Conservation (phyloP, 2,888 invertebrate species). For the Dryococelus australis region DNA sequence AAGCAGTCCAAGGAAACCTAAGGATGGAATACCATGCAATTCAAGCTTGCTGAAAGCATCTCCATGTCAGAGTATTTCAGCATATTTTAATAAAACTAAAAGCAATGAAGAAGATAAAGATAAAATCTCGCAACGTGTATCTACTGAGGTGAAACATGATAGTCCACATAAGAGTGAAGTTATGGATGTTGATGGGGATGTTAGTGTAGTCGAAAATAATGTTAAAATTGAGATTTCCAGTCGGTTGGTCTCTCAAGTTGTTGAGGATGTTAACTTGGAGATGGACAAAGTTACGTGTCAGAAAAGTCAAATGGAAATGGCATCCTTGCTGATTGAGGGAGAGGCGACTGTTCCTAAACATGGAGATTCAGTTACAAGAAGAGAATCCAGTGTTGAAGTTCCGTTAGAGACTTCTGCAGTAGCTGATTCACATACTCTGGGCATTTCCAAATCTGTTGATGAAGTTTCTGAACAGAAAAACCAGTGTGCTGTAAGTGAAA, state of each 20-base stretch:
- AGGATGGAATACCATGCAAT: neutral
- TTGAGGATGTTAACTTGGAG: neutral
- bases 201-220: neutral
- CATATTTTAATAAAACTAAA: neutral
- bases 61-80: neutral
- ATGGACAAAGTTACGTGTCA: neutral
- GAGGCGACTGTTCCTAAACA: neutral
- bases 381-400: neutral
- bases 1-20: neutral
- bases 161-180: neutral
- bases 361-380: neutral
- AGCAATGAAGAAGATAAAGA: neutral
- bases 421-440: neutral
- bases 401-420: neutral
- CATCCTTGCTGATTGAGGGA: neutral
- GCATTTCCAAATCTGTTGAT: neutral
- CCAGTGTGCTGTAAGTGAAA: neutral
- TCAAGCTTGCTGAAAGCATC: too few species aligned
- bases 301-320: neutral
- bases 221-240: neutral
- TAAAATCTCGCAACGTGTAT: neutral
- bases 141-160: neutral
- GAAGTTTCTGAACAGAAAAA: neutral
- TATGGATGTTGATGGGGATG: conserved; percentile 10
- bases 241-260: neutral